phyloP scores from a whole-genome alignment of 1,140 invertebrate genomes.

The Planococcus citri region DNA sequence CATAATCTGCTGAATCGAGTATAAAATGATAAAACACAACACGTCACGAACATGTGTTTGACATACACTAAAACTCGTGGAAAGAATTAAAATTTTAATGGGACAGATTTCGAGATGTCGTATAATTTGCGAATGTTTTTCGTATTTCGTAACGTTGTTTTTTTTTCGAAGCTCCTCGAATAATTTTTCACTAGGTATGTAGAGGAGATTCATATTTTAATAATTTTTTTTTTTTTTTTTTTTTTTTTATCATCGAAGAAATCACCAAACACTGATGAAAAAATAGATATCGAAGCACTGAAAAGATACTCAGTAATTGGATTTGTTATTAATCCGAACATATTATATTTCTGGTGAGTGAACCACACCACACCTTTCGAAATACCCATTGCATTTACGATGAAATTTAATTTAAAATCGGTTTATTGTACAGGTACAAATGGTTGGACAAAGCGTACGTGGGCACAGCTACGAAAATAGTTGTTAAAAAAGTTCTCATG shows the following conservation, averaged over 20 bases:
- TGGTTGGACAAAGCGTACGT: conserved; percentile 55
- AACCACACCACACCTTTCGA: too few relatives aligned
- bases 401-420: background rate
- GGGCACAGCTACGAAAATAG: conserved; percentile 46
- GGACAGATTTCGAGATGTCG: too few relatives aligned
- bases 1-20: background rate
- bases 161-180: too few relatives aligned
- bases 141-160: too few relatives aligned
- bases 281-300: conserved; percentile 41
- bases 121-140: too few relatives aligned
- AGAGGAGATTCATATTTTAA: too few relatives aligned
- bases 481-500: conserved; percentile 54
- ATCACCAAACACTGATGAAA: conserved; percentile 31
- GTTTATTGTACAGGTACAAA: conserved; percentile 49
- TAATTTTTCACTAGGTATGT: too few relatives aligned
- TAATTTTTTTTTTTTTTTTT: conserved; percentile 4
- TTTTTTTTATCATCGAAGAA: conserved; percentile 18
- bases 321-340: conserved; percentile 44
- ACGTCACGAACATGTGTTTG: too few relatives aligned
- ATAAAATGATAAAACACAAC: too few relatives aligned
- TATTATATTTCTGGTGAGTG: conserved; percentile 47
- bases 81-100: too few relatives aligned
- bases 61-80: too few relatives aligned
- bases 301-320: conserved; percentile 47
- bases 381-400: background rate